Base-by-base conservation (phyloP, 2,888 invertebrate species). In the Maniola hyperantus region DNA sequence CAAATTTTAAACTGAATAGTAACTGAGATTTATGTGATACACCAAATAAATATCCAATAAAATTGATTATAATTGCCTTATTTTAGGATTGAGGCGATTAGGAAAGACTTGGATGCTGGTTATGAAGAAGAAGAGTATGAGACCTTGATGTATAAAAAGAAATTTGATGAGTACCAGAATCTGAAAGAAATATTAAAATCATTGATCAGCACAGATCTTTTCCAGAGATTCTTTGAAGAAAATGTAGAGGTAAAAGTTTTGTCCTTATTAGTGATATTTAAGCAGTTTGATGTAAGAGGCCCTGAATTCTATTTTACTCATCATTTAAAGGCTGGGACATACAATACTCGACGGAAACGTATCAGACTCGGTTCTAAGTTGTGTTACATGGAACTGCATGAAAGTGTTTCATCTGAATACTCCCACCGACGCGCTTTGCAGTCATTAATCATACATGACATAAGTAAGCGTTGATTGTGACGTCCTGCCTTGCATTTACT, bases 61-160 rank as follows among this genome's bases (percentile, higher is more conserved):
- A 51, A 11, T 54, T 54, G 2, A 36, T 34, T 36, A 6, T 7
- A 54, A 13, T 34, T 8, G 8, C 18, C n/a, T 46, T 67, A 65
- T 79, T 81, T 72, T 79, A 88, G 88, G 74, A 73, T 76, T 63
- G 77, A 83, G n/a, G 44, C 79, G 0, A 77, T 73, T n/a, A 75
- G 70, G 20, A 72, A 80, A 33, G 71, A 84, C 68, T 61, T 79
- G 34, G 74, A 81, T 13, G 76, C 75, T 11, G 20, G 83, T 18
- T 75, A 80, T 18, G 64, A 70, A n/a, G 80, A 85, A n/a, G 73
- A 76, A 15, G 82, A 84, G 15, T 76, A 72, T 15, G 74, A 77
- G 50, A 73, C 71, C 0, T 44, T 76, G 1, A 42, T 79, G 0
- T 74, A 73, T 1, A 78, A 82, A n/a, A 80, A 77, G 54, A 83